Evolutionary conservation across 2,797 vertebrate species (phyloP).

Genomic region (Alectoris magna): DNA sequence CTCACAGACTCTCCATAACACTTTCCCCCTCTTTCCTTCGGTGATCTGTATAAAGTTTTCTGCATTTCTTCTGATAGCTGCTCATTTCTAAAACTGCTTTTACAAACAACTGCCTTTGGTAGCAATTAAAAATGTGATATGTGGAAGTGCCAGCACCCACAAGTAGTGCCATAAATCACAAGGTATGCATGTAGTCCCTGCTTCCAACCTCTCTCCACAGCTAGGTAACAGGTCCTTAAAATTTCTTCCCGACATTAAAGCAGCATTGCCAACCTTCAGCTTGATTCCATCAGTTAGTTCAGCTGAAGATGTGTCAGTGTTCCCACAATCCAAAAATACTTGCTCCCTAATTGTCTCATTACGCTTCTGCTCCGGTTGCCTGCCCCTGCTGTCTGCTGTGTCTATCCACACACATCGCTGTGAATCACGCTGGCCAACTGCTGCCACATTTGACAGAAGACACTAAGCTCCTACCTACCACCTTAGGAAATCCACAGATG

Average conservation of each 20-base stretch:
- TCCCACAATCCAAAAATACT: background rate
- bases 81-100: constrained; percentile 27
- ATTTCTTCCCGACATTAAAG: background rate
- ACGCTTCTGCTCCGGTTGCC: background rate
- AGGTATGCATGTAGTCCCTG: background rate
- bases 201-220: background rate
- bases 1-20: background rate
- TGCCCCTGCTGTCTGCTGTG: background rate
- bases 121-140: constrained; percentile 22
- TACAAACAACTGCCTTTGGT: background rate
- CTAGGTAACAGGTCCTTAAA: background rate
- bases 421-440: background rate
- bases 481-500: background rate
- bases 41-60: constrained; percentile 6
- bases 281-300: background rate
- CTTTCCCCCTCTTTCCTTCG: constrained; percentile 8
- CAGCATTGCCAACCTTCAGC: background rate
- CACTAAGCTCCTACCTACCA: background rate
- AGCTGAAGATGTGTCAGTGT: background rate
- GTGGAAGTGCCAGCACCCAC: background rate
- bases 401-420: background rate
- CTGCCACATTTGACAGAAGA: background rate
- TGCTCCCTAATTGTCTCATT: background rate
- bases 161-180: background rate
- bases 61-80: constrained; percentile 23